phyloP scores from a whole-genome alignment of 2,797 vertebrate species.

The Trachops cirrhosus region DNA sequence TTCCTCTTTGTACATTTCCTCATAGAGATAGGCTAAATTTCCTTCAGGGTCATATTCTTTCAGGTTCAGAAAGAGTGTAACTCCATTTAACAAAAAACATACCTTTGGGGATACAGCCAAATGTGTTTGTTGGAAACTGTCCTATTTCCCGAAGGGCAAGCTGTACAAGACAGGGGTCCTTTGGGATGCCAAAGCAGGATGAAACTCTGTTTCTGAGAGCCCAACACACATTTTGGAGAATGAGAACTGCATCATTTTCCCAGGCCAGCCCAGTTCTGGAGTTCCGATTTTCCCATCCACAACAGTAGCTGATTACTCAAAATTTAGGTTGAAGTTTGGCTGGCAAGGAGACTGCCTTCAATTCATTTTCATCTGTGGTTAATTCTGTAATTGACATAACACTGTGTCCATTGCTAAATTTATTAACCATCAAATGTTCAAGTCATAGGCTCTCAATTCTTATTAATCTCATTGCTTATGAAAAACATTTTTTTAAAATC shows the following conservation, averaged over 20 bases:
- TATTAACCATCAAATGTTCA: slow-evolving; percentile 58
- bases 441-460: slow-evolving; percentile 52
- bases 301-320: slow-evolving; percentile 17
- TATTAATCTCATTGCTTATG: slow-evolving; percentile 49
- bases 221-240: not conserved
- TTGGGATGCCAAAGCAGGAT: not conserved
- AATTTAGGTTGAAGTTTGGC: not conserved
- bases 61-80: slow-evolving; percentile 43
- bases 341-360: not conserved
- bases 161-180: not conserved
- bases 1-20: not conserved
- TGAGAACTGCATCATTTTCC: not conserved
- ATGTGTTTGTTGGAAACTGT: not conserved
- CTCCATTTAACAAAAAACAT: not conserved
- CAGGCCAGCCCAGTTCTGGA: not conserved
- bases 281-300: not conserved
- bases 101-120: not conserved
- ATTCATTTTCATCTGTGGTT: slow-evolving; percentile 56
- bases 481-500: not conserved
- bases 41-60: not conserved
- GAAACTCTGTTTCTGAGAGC: not conserved
- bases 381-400: slow-evolving; percentile 51
- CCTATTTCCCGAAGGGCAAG: not conserved
- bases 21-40: not conserved
- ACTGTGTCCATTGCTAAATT: slow-evolving; percentile 62